These are phyloP conservation scores for Callimorpha dominula DNA, from an alignment of 2,888 invertebrate genomes.

Conservation along the genomic window DNA sequence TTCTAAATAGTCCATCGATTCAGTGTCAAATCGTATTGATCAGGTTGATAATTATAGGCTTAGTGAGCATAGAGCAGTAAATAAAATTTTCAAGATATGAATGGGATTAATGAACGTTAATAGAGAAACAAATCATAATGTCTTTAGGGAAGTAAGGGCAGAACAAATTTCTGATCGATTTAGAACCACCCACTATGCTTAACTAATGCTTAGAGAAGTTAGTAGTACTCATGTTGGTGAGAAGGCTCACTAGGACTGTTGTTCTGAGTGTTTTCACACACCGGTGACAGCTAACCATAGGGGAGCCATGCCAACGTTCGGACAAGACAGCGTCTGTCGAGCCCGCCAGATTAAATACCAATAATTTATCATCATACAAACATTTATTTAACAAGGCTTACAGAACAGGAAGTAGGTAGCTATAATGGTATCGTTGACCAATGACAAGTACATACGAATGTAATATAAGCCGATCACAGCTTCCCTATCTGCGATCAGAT, in stretches of 20 bases:
- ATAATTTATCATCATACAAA: neutral
- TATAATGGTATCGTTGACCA: neutral
- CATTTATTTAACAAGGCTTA: neutral
- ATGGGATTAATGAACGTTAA: neutral
- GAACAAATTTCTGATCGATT: neutral
- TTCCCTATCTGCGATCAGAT: constrained; percentile 20
- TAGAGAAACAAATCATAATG: neutral
- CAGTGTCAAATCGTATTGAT: constrained; percentile 30
- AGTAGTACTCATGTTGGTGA: too few relatives aligned
- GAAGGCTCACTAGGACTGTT: neutral
- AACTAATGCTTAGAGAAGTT: neutral
- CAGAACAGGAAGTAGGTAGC: neutral
- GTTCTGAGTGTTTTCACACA: too few relatives aligned
- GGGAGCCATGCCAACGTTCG: too few relatives aligned
- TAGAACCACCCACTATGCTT: neutral
- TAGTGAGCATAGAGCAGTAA: neutral
- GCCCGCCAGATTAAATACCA: neutral
- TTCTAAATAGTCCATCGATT: constrained; percentile 21
- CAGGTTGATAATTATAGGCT: constrained; percentile 11
- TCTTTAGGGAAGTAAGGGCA: neutral
- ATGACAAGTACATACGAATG: neutral
- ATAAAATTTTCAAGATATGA: neutral
- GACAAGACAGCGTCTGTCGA: too few relatives aligned
- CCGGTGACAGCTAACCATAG: too few relatives aligned
- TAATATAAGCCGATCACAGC: constrained; percentile 14